Percentiles rank a stretch among this genome's conserved stretches.
Conservation (phyloP, 2,888 invertebrate species). For the Omphaloscelis lunosa region DNA sequence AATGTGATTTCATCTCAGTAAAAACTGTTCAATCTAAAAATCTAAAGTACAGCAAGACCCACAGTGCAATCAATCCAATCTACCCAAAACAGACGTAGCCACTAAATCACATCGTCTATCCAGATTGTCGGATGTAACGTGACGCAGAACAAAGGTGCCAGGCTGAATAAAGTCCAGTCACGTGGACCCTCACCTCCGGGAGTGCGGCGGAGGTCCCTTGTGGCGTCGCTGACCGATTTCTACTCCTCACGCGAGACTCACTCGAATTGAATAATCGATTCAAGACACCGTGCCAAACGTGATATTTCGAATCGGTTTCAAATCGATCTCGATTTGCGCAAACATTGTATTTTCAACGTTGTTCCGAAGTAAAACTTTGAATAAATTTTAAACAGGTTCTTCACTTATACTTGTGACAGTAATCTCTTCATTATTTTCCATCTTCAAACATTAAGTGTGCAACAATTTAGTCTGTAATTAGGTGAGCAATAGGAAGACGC, state of each 20-base stretch:
- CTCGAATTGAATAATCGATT: slow-evolving; percentile 86
- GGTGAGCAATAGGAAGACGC: slow-evolving; percentile 41
- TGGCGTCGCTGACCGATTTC: slow-evolving; percentile 82
- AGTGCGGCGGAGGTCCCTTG: slow-evolving; percentile 69
- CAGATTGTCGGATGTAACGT: slow-evolving; percentile 61
- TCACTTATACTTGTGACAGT: slow-evolving; percentile 1
- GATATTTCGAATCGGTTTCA: slow-evolving; percentile 61
- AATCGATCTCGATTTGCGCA: slow-evolving; percentile 46
- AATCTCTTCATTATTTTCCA: slow-evolving; percentile 20
- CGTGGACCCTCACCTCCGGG: slow-evolving; percentile 78
- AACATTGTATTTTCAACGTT: slow-evolving; percentile 31
- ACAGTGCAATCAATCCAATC: slow-evolving; percentile 37
- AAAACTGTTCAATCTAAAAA: slow-evolving; percentile 8
- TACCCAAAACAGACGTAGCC: slow-evolving; percentile 39
- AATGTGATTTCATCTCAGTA: not conserved
- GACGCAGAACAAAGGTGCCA: slow-evolving; percentile 72
- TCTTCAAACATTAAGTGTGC: slow-evolving; percentile 33
- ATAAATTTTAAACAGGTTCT: slow-evolving; percentile 3
- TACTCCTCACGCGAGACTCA: slow-evolving; percentile 82
- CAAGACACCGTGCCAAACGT: slow-evolving; percentile 69
- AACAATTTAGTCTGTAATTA: slow-evolving; percentile 54
- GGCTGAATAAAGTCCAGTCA: slow-evolving; percentile 79
- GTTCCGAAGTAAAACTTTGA: not conserved
- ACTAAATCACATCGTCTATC: slow-evolving; percentile 56
- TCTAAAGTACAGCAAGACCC: slow-evolving; percentile 8